Evolutionary conservation across 2,888 invertebrate genomes (phyloP), one percentile per base, ranked within the genome.

Genomic region (Hymenopus coronatus): DNA sequence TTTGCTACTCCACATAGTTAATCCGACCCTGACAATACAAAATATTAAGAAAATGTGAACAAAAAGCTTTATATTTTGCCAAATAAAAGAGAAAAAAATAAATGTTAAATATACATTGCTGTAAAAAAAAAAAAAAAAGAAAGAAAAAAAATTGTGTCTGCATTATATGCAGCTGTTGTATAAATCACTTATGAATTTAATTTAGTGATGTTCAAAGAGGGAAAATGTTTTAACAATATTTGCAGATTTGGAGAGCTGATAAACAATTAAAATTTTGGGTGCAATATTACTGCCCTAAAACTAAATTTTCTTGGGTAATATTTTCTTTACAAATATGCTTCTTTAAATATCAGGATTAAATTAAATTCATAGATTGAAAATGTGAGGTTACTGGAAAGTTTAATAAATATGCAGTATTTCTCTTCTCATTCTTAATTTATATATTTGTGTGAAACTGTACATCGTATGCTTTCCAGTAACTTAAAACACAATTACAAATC

Each of bases 31-130:
- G 88, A 83, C 83, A 88, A 84, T 28, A 88, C 54, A 70, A 70
- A 70, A 20, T 25, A 33, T 85, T 84, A 88, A 9, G 54, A 84
- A 88, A 84, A 84, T 87, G 82, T 85, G 82, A 83, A 88, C 86
- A 89, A 88, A 89, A 89, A 89, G 90, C 89, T 89, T 90, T 89
- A 90, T 90, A 90, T 90, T 90, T 90, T 90, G 89, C 90, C 90
- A 90, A 90, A 88, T 70, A 70, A 25, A 87, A 82, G 20, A 81
- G 81, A 81, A 70, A 84, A 89, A 89, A 85, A 70, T 89, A 89
- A n/a, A 86, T 89, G 85, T 83, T 89, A 89, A n/a, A 82, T 85
- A 86, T 89, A 81, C 82, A 89, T 86, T 70, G 87, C 70, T 70
- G 54, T 70, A 70, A 70, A 70, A 70, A 70, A 14, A 85, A 28